Conservation (phyloP, 1,140 invertebrate genomes). For the Patella vulgata region DNA sequence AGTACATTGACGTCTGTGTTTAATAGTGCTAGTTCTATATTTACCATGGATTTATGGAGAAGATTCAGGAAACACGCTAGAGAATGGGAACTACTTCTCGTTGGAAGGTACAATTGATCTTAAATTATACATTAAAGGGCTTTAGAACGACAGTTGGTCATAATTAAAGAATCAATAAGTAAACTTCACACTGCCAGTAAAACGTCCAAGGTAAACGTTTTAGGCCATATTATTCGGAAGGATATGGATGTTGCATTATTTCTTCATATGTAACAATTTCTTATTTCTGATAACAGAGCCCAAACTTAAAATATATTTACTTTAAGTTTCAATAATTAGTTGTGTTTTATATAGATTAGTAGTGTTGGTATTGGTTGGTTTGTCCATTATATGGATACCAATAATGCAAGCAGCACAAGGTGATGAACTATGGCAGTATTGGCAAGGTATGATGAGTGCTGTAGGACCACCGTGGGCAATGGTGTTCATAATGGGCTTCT, state of each 20-base stretch:
- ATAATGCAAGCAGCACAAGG: conserved; percentile 65
- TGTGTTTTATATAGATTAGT: conserved; percentile 57
- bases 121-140: background rate
- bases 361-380: conserved; percentile 65
- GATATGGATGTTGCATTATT: no score
- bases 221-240: no score
- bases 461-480: conserved; percentile 68
- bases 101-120: conserved; percentile 69
- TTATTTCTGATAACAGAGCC: no score
- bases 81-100: conserved; percentile 67
- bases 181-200: background rate
- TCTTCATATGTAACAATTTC: no score
- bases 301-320: no score
- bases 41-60: conserved; percentile 71
- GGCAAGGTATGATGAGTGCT: conserved; percentile 68
- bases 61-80: conserved; percentile 62
- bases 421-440: conserved; percentile 69
- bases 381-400: conserved; percentile 70
- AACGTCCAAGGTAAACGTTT: no score
- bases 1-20: conserved; percentile 71
- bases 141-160: background rate
- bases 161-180: conserved; percentile 6
- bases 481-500: conserved; percentile 67
- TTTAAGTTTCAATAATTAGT: no score
- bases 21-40: conserved; percentile 70